These are phyloP conservation scores for Labeo rohita DNA, from an alignment of 2,113 vertebrate genomes.

Conservation along the genomic window DNA sequence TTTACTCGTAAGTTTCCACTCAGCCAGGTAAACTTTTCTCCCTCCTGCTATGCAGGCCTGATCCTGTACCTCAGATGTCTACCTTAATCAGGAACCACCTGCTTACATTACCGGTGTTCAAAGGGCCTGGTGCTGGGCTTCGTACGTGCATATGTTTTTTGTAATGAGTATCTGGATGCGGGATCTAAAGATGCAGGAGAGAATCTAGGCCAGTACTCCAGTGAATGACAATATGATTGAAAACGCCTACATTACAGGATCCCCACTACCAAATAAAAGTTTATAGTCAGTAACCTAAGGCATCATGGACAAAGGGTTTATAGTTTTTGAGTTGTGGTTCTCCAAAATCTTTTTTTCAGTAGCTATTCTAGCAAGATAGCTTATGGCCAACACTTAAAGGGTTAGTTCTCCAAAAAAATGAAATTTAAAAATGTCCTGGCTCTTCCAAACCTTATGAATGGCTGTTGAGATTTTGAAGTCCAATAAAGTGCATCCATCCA, in stretches of 20 bases:
- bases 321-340: neutral
- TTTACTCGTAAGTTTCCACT: slow-evolving; percentile 2
- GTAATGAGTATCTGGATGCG: slow-evolving; percentile 17
- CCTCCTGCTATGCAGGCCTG: slow-evolving; percentile 18
- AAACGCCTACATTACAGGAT: neutral
- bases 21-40: slow-evolving; percentile 1
- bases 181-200: slow-evolving; percentile 33
- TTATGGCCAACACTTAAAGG: neutral
- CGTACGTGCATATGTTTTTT: slow-evolving; percentile 8
- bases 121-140: slow-evolving; percentile 32
- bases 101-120: slow-evolving; percentile 50
- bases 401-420: too few species aligned
- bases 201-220: slow-evolving; percentile 26
- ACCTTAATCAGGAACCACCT: slow-evolving; percentile 45
- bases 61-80: slow-evolving; percentile 26
- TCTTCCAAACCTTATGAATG: too few species aligned
- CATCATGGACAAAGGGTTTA: neutral
- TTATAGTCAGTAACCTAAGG: slow-evolving; percentile 17
- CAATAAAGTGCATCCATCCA: too few species aligned
- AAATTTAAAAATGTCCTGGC: too few species aligned
- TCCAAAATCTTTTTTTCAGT: neutral
- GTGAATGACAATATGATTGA: slow-evolving; percentile 42
- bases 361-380: neutral
- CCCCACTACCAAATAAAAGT: neutral
- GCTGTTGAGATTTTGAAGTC: too few species aligned